Conservation (phyloP, 2,113 vertebrate genomes). For the Gracilinanus agilis region DNA sequence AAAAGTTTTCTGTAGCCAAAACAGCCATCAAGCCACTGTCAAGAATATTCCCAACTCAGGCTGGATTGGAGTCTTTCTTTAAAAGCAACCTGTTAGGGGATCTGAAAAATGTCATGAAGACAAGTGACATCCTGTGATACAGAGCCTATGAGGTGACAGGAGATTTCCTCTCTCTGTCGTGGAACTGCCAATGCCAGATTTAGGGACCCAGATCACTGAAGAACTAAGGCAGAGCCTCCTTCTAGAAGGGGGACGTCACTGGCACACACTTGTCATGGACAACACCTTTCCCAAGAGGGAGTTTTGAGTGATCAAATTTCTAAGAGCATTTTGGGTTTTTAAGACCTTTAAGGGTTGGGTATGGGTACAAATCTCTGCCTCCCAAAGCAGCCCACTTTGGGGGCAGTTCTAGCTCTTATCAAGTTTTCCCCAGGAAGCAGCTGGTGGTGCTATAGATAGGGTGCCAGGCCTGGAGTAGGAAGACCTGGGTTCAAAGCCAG, state of each 20-base stretch:
- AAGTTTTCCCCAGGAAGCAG: neutral
- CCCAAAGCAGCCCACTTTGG: no score
- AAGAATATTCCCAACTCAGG: slow-evolving; percentile 83
- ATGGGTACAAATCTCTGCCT: no score
- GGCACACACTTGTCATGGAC: slow-evolving; percentile 90
- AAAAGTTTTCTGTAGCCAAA: slow-evolving; percentile 91
- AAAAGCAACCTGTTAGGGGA: slow-evolving; percentile 85
- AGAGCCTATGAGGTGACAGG: slow-evolving; percentile 94
- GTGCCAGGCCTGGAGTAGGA: neutral
- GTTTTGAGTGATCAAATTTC: slow-evolving; percentile 86
- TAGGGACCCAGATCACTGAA: slow-evolving; percentile 90
- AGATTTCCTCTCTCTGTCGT: slow-evolving; percentile 91
- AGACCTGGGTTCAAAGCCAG: neutral
- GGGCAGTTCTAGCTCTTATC: no score
- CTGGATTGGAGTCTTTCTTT: slow-evolving; percentile 89
- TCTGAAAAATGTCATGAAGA: slow-evolving; percentile 90
- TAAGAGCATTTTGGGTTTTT: neutral
- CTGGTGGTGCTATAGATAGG: neutral
- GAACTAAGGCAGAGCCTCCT: slow-evolving; percentile 96
- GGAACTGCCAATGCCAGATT: slow-evolving; percentile 87
- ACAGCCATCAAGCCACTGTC: slow-evolving; percentile 90
- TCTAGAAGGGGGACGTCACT: slow-evolving; percentile 93
- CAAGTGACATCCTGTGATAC: slow-evolving; percentile 89
- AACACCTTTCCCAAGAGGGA: slow-evolving; percentile 93
- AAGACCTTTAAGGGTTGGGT: no score